Evolutionary conservation across 2,888 invertebrate genomes (phyloP).

Genomic region (Temnothorax unifasciatus): DNA sequence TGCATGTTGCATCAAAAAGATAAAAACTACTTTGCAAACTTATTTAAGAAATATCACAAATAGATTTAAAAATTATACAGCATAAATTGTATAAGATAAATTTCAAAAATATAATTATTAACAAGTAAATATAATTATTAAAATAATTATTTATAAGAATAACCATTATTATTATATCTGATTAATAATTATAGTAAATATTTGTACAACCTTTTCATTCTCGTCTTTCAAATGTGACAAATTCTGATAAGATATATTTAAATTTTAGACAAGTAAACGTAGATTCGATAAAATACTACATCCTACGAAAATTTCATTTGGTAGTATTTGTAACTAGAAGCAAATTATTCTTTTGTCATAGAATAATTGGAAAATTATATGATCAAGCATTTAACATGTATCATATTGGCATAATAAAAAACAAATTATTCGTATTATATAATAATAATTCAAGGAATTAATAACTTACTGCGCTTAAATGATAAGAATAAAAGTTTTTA

Average conservation of each 20-base stretch:
- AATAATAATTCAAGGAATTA: slow-evolving; percentile 22
- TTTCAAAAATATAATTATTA: not conserved
- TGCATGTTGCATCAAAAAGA: not conserved
- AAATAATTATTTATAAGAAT: not conserved
- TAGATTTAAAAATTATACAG: not conserved
- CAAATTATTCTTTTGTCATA: not conserved
- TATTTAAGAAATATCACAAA: not conserved
- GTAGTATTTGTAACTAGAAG: not conserved
- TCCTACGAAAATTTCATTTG: not conserved
- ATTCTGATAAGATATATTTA: not conserved
- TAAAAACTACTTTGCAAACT: not conserved
- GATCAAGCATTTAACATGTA: slow-evolving; percentile 4
- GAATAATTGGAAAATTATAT: not conserved
- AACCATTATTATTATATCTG: not conserved
- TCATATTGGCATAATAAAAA: not conserved
- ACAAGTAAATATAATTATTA: not conserved
- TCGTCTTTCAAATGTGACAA: not conserved
- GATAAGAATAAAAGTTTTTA: slow-evolving; percentile 43
- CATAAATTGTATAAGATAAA: not conserved
- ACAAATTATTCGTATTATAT: not conserved
- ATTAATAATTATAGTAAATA: not conserved
- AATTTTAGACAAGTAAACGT: not conserved
- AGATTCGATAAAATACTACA: not conserved
- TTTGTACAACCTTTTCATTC: not conserved
- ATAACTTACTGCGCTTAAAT: slow-evolving; percentile 30